These are phyloP conservation scores for Setophaga coronata DNA, from an alignment of 2,113 vertebrate species.

Conservation along the genomic window DNA sequence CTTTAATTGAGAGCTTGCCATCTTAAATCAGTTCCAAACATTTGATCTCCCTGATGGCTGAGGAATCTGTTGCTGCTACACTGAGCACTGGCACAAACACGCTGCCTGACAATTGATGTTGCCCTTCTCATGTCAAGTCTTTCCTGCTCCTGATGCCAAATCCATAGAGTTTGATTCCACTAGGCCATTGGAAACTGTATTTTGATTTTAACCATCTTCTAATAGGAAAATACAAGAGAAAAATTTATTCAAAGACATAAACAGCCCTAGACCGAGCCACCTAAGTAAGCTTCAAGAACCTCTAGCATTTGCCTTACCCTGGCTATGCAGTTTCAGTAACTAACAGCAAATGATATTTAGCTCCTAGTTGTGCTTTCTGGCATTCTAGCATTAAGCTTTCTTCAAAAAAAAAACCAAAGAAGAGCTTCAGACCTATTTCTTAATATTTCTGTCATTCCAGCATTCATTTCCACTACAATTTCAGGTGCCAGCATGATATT, in stretches of 20 bases:
- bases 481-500: not conserved
- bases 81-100: not conserved
- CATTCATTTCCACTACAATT: not conserved
- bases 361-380: not conserved
- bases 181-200: not conserved
- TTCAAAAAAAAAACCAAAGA: not conserved
- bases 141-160: not conserved
- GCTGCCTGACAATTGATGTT: not conserved
- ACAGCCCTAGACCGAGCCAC: not conserved
- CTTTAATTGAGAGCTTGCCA: not conserved
- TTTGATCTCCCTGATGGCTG: not conserved
- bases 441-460: not conserved
- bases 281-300: not conserved
- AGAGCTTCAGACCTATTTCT: not conserved
- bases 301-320: not conserved
- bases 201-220: not conserved
- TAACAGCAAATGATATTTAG: not conserved
- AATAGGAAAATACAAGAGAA: not conserved
- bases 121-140: not conserved
- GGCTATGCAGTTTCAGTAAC: not conserved
- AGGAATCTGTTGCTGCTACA: not conserved
- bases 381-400: not conserved
- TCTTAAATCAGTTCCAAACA: not conserved
- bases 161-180: not conserved
- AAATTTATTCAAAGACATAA: not conserved